These are phyloP conservation scores for Periparus ater DNA, from an alignment of 2,797 vertebrate genomes.

Conservation along the genomic window DNA sequence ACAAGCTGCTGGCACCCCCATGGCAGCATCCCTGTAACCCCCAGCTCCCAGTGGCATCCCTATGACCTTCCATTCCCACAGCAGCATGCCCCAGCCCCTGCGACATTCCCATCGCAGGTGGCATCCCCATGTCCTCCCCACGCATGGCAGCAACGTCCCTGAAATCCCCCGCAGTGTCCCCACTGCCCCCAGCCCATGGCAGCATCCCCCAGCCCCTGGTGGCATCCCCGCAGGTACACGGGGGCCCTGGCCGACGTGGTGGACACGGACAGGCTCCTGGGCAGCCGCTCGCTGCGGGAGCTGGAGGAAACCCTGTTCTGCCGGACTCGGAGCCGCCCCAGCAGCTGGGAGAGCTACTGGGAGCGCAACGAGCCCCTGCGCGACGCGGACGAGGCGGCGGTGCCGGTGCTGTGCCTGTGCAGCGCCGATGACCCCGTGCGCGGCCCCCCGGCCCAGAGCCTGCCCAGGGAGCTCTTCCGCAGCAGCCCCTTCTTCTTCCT, in stretches of 20 bases:
- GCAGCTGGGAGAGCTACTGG: slow-evolving; percentile 87
- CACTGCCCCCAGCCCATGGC: not conserved
- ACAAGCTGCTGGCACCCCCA: not conserved
- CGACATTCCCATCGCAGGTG: too few relatives aligned
- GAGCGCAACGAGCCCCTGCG: slow-evolving; percentile 88
- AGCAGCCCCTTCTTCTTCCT: slow-evolving; percentile 88
- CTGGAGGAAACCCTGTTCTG: slow-evolving; percentile 88
- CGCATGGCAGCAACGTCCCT: not conserved
- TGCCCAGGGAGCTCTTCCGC: slow-evolving; percentile 80
- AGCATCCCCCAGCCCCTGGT: not conserved
- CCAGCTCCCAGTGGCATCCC: not conserved
- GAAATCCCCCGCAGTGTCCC: not conserved
- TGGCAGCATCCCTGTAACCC: not conserved
- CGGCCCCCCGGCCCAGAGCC: slow-evolving; percentile 64
- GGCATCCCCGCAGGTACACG: not conserved
- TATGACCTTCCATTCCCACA: accelerated
- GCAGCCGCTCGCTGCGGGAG: slow-evolving; percentile 80
- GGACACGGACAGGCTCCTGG: slow-evolving; percentile 75
- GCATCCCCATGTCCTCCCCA: accelerated
- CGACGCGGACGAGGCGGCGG: slow-evolving; percentile 86
- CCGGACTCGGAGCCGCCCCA: slow-evolving; percentile 49
- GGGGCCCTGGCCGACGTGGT: slow-evolving; percentile 75
- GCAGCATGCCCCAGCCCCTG: not conserved
- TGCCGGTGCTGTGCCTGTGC: slow-evolving; percentile 87
- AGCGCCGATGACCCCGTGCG: slow-evolving; percentile 86